These are phyloP conservation scores for Pan troglodytes DNA, from an alignment of 2,113 vertebrate species.

Conservation along the genomic window NHGRI_mPanTro3-v2.1_pri NC_072401.2:113482001-113482500, in stretches of 20 bases:
- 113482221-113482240: neutral
- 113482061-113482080: no score
- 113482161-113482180: no score
- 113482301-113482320: neutral
- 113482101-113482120: no score
- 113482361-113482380: neutral
- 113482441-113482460: neutral
- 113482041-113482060: no score
- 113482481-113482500: neutral
- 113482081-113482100: no score
- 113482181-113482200: neutral
- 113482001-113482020: no score
- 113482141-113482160: no score
- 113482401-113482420: neutral
- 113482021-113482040: no score
- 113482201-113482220: neutral
- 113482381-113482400: neutral
- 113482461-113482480: neutral
- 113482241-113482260: neutral
- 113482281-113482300: neutral
- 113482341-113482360: neutral
- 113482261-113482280: neutral
- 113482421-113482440: neutral
- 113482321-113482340: neutral
- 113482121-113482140: no score